A percentile compares a stretch with the other conserved stretches of the same genome.
Conservation (phyloP, 2,113 vertebrate species). For the Erinaceus europaeus region DNA sequence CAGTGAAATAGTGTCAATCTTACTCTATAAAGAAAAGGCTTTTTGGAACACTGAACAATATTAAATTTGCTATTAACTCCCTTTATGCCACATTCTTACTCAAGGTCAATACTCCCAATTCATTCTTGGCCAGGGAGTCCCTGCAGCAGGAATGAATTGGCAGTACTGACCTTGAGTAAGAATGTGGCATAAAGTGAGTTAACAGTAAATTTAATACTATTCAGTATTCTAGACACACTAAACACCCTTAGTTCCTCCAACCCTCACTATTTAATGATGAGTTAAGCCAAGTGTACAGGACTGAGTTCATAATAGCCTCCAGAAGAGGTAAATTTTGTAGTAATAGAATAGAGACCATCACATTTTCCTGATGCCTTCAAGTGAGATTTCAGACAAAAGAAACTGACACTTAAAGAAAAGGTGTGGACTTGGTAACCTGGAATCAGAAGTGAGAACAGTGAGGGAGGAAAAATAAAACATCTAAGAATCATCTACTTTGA, state of each 20-base stretch:
- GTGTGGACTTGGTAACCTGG: slow-evolving; percentile 3
- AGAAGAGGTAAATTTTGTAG: background rate
- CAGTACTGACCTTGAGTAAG: slow-evolving; percentile 8
- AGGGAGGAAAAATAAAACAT: background rate
- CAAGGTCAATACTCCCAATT: background rate
- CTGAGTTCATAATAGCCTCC: background rate
- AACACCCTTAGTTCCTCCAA: too few species aligned
- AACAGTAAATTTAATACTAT: slow-evolving; percentile 71
- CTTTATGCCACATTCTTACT: slow-evolving; percentile 10
- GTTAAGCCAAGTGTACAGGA: background rate
- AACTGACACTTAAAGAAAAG: background rate
- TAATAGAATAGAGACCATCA: background rate
- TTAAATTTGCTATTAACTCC: slow-evolving; percentile 67
- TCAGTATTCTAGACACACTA: too few species aligned
- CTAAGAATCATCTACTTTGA: background rate
- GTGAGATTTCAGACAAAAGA: slow-evolving; percentile 4
- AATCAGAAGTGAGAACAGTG: background rate
- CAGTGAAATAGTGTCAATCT: slow-evolving; percentile 68
- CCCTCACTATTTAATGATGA: background rate
- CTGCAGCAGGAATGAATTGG: background rate
- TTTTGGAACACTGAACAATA: slow-evolving; percentile 66
- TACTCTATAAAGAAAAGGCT: slow-evolving; percentile 63
- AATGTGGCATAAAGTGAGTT: slow-evolving; percentile 34
- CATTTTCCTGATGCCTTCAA: background rate
- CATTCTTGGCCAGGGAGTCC: background rate